Evolutionary conservation across 2,797 vertebrate species (phyloP), one percentile per base, ranked within the genome.

Genomic region (Myripristis murdjan): DNA sequence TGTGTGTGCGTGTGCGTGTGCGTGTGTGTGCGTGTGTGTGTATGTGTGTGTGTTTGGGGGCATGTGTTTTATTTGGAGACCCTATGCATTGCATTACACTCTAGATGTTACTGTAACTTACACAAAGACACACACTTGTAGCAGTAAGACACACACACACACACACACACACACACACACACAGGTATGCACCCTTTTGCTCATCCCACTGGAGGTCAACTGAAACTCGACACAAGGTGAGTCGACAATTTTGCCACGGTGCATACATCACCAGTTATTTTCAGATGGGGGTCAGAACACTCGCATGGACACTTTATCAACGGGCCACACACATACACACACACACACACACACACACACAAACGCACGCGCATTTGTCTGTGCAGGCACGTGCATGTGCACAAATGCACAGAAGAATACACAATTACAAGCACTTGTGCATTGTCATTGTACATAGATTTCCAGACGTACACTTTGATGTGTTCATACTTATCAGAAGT

Each of bases 191-290:
- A 33, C 39, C 47, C n/a, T 47, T 69, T 74, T 73, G 54, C 77
- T 66, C 41, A 41, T 75, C 70, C 68, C 72, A 71, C 53, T 64
- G 77, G 81, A 91, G 85, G 89, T 89, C 86, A 90, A 70, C 12
- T 75, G 76, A 89, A 89, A 89, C 78, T 77, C 74, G 85, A 81
- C 47, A 57, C 89, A 92, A 92, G 89, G 89, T 90, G 85, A 93
- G 79, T 84, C 74, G 66, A 89, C 73, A 87, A 86, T 80, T 89
- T 86, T 89, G 78, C 78, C 65, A 79, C 49, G 61, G 73, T 55
- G 63, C 85, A 85, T 87, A 83, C 60, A 87, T 84, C 79, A 73
- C 69, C 63, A 51, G 76, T 80, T 87, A 86, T 85, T 90, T 88
- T 87, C 75, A 74, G 79, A 52, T 35, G 67, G 74, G 66, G 72